Evolutionary conservation across 2,113 vertebrate genomes (phyloP), one percentile per base, ranked within the genome.

Genomic region (Potamarius usumacintae): DNA sequence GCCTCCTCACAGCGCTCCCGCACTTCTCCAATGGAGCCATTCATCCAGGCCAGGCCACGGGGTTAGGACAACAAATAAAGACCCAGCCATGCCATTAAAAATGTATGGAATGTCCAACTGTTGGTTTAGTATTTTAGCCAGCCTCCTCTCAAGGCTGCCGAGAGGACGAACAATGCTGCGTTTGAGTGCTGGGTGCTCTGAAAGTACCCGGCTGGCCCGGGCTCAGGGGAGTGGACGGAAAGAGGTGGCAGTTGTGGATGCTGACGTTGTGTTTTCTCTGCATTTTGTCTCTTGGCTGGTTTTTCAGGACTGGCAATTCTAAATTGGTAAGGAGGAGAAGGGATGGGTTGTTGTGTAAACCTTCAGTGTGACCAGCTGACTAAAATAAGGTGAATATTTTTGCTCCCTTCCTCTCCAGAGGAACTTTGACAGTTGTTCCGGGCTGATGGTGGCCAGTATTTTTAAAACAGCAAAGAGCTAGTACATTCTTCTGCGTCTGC

Each of bases 31-130:
- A 96, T 94, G 92, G 94, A 92, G 82, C 91, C 93, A 95, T 96
- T 96, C 90, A 96, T 94, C 88, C 94, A 92, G 91, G 90, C 85
- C 89, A 82, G 96, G 96, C 94, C 95, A 95, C 89, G 93, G 95
- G 97, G 96, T 97, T 97, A 97, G 90, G 94, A 95, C 96, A 97
- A 97, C 96, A 97, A 97, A 97, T 96, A 96, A 95, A 94, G 95
- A 95, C 93, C 52, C 92, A 95, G 92, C 90, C 88, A 94, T 89
- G 60, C 95, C 94, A 95, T 94, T 95, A 96, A 96, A 97, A 96
- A 97, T 95, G 95, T 88, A 85, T 94, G 96, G 97, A 97, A 98
- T 97, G 96, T 93, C 94, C 94, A 95, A 96, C 94, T 93, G 94
- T 96, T 97, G 92, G 95, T 95, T 96, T 94, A 94, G 94, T 93